These are phyloP conservation scores for Choristoneura rosaceana DNA, from an alignment of 2,888 invertebrate genomes.

Conservation along the genomic window DNA sequence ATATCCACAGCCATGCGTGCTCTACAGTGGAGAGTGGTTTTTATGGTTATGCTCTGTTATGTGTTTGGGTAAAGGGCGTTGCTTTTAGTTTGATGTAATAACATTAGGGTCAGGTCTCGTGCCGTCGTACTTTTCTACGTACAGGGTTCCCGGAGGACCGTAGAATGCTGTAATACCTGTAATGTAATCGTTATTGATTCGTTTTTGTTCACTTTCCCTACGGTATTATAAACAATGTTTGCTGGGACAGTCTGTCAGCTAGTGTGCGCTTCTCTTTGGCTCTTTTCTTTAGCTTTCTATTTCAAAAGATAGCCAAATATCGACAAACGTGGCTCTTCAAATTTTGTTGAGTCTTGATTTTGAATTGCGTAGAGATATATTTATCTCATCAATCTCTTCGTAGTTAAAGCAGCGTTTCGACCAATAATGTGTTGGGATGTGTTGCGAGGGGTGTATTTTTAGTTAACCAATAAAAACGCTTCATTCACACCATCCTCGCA, in stretches of 20 bases:
- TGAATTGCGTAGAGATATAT: no score
- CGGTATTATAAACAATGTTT: not conserved
- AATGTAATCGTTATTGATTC: constrained; percentile 7
- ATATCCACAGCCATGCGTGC: not conserved
- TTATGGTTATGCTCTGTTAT: constrained; percentile 14
- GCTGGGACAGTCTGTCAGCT: not conserved
- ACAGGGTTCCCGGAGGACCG: constrained; percentile 14
- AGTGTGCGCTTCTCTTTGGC: no score
- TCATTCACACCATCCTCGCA: no score
- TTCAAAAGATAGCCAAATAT: not conserved
- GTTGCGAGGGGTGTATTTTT: no score
- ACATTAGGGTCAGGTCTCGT: constrained; percentile 27
- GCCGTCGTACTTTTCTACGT: constrained; percentile 25
- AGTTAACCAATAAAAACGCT: no score
- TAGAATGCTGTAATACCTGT: constrained; percentile 9
- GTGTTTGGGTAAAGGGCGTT: constrained; percentile 24
- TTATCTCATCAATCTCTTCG: no score
- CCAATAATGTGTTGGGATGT: not conserved
- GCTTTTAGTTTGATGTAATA: constrained; percentile 32
- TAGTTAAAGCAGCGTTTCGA: not conserved
- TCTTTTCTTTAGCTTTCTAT: not conserved
- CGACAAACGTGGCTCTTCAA: not conserved
- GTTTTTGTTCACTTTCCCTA: constrained; percentile 1
- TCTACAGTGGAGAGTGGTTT: not conserved
- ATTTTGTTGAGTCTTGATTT: no score